Conservation (phyloP, 2,888 invertebrate species). For the Drosophila buzzatii region DNA sequence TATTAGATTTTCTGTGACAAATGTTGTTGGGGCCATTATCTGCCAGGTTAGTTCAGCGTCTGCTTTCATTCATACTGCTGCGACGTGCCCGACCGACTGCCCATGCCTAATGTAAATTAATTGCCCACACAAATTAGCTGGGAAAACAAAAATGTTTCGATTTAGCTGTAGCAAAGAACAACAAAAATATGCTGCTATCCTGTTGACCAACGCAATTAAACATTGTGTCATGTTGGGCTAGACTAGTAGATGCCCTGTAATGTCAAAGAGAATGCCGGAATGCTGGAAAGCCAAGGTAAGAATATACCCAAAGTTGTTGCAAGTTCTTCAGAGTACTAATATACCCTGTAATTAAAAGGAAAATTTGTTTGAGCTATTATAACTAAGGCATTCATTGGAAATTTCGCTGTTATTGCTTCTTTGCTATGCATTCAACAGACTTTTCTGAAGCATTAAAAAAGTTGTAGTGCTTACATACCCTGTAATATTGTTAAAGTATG, state of each 20-base stretch:
- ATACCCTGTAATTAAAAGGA: background rate
- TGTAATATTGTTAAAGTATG: background rate
- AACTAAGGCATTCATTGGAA: too few species aligned
- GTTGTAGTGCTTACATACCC: background rate
- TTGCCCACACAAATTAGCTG: constrained; percentile 72
- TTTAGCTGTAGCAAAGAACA: constrained; percentile 27
- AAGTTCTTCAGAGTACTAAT: background rate
- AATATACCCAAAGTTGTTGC: background rate
- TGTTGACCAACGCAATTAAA: constrained; percentile 19
- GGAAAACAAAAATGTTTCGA: constrained; percentile 55
- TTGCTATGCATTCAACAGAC: background rate
- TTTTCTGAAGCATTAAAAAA: background rate
- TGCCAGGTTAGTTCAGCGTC: constrained; percentile 16
- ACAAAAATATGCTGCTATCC: constrained; percentile 9
- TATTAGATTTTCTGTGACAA: constrained; percentile 16
- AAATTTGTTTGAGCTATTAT: too few species aligned
- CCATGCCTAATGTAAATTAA: constrained; percentile 69
- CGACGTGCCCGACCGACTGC: background rate
- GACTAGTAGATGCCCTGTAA: constrained; percentile 10
- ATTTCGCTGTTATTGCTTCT: too few species aligned
- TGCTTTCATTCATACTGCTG: background rate
- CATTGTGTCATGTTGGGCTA: background rate
- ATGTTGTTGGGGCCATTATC: constrained; percentile 13
- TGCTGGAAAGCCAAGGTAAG: too few species aligned
- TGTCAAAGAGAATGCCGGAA: too few species aligned